Conservation (phyloP, 2,113 vertebrate genomes). For the Tragelaphus scriptus region DNA sequence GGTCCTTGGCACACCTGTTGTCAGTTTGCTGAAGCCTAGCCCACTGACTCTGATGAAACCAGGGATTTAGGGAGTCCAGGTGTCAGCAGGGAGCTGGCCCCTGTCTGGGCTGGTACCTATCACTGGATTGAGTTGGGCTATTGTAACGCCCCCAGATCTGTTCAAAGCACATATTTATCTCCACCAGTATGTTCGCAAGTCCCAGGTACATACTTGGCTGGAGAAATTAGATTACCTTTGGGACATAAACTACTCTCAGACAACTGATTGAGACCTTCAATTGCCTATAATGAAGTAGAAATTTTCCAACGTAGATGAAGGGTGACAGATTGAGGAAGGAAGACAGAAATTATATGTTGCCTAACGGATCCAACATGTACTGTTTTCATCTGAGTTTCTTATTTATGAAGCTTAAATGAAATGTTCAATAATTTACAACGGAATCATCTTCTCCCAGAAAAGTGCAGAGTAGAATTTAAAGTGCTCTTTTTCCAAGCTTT, state of each 20-base stretch:
- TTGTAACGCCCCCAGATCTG: background rate
- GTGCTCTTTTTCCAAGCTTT: slow-evolving; percentile 19
- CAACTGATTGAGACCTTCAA: slow-evolving; percentile 67
- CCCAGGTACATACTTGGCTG: background rate
- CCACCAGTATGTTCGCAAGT: background rate
- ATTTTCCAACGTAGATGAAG: slow-evolving; percentile 12
- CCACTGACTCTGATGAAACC: background rate
- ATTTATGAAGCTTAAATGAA: slow-evolving; percentile 77
- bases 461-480: slow-evolving; percentile 47
- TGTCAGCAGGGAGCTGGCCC: background rate
- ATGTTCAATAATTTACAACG: slow-evolving; percentile 74
- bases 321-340: slow-evolving; percentile 48
- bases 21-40: background rate
- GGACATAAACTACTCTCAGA: slow-evolving; percentile 55
- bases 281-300: slow-evolving; percentile 67
- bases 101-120: background rate
- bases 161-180: background rate
- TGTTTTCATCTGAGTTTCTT: slow-evolving; percentile 74
- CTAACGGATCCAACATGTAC: slow-evolving; percentile 69
- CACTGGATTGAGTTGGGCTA: background rate
- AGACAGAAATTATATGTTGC: slow-evolving; percentile 66
- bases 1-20: background rate
- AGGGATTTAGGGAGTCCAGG: background rate
- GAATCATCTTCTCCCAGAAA: slow-evolving; percentile 46
- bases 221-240: slow-evolving; percentile 62